Evolutionary conservation across 2,888 invertebrate species (phyloP).

Genomic region (Acleris holmiana): DNA sequence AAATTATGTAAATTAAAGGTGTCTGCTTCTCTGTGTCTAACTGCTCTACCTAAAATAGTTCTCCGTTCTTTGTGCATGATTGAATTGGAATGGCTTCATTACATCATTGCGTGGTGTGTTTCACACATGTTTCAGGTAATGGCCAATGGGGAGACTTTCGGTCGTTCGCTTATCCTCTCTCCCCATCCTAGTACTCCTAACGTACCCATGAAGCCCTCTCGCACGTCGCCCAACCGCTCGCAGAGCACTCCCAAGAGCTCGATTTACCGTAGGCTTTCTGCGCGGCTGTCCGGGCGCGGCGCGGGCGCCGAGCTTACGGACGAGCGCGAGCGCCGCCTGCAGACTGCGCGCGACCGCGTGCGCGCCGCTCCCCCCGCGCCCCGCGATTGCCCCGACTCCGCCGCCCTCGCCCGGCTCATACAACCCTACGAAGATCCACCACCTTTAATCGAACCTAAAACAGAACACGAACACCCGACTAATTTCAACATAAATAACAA

Average conservation of each 20-base stretch:
- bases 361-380: slow-evolving; percentile 52
- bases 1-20: slow-evolving; percentile 39
- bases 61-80: slow-evolving; percentile 76
- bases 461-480: slow-evolving; percentile 58
- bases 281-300: slow-evolving; percentile 74
- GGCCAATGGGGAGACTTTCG: slow-evolving; percentile 88
- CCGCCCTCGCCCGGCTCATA: slow-evolving; percentile 55
- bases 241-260: slow-evolving; percentile 78
- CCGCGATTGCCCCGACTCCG: slow-evolving; percentile 58
- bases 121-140: slow-evolving; percentile 88
- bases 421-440: slow-evolving; percentile 55
- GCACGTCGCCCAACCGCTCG: slow-evolving; percentile 69
- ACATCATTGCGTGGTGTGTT: slow-evolving; percentile 85
- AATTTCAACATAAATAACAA: slow-evolving; percentile 66
- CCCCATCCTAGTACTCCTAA: slow-evolving; percentile 74
- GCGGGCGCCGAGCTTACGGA: slow-evolving; percentile 51
- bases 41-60: slow-evolving; percentile 62
- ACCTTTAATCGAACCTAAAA: slow-evolving; percentile 52
- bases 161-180: slow-evolving; percentile 85
- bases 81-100: slow-evolving; percentile 84
- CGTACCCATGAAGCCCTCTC: slow-evolving; percentile 64
- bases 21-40: slow-evolving; percentile 70
- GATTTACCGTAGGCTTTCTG: slow-evolving; percentile 77
- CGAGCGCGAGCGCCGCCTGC: slow-evolving; percentile 65
- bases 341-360: slow-evolving; percentile 65